Percentiles rank a stretch among this genome's conserved stretches.
These are phyloP conservation scores for Hecatera dysodea DNA, from an alignment of 2,888 invertebrate genomes.

Conservation along the genomic window DNA sequence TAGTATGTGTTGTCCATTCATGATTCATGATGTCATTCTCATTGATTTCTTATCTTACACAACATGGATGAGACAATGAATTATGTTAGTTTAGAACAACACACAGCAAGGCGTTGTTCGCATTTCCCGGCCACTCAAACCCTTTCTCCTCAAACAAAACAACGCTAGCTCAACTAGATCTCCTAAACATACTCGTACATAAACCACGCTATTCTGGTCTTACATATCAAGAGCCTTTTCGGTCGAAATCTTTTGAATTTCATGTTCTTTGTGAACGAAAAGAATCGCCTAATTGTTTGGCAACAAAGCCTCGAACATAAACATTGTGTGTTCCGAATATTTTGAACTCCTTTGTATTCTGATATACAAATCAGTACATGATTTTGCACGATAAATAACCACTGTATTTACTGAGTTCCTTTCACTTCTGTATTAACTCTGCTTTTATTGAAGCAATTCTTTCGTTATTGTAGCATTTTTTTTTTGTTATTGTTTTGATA, in stretches of 20 bases:
- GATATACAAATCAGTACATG: constrained; percentile 57
- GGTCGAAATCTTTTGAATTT: constrained; percentile 49
- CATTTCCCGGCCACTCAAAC: constrained; percentile 1
- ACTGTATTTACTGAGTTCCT: constrained; percentile 25
- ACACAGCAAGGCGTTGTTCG: background rate
- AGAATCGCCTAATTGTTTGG: constrained; percentile 60
- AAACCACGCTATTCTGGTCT: constrained; percentile 16
- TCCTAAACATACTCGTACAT: constrained; percentile 14
- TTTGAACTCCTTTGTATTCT: constrained; percentile 49
- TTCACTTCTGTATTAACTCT: constrained; percentile 10
- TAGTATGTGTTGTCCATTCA: too few relatives aligned
- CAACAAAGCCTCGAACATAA: constrained; percentile 53
- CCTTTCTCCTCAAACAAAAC: constrained; percentile 15
- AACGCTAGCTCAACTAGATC: constrained; percentile 20
- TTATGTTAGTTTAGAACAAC: background rate
- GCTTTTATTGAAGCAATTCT: constrained; percentile 33
- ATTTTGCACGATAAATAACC: constrained; percentile 44
- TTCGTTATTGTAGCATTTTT: constrained; percentile 43
- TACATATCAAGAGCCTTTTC: constrained; percentile 42
- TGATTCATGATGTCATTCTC: background rate
- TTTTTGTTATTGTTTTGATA: constrained; percentile 35
- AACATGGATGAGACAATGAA: background rate
- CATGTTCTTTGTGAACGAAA: constrained; percentile 53
- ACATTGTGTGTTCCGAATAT: constrained; percentile 48
- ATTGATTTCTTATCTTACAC: background rate